Evolutionary conservation across 2,888 invertebrate species (phyloP), one percentile per base, ranked within the genome.

Genomic region (Noctua janthe): DNA sequence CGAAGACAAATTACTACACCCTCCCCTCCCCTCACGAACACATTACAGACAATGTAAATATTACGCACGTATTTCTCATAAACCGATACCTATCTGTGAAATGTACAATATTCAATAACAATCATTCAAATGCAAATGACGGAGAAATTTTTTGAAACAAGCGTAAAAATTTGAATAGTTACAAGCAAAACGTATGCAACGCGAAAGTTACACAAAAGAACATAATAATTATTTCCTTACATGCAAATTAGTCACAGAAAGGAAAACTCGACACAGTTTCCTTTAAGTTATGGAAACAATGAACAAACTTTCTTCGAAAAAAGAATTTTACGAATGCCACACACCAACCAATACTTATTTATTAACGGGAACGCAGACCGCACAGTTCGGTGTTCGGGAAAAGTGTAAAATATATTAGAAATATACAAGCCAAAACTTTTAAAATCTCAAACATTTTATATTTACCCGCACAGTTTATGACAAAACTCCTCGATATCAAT

Each of bases 201-300:
- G 91, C 89, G 92, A 91, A 91, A 91, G 89, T 81, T 78, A 81
- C 85, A 95, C 95, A 95, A 95, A 94, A 92, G 92, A 91, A 88
- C 89, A 92, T 94, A 93, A 92, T 94, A 93, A 94, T 94, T 91
- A 93, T 92, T 94, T 93, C 92, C 91, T 91, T 92, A 95, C 92
- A 92, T 92, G 91, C 91, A 88, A 93, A 95, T 96, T 96, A 94
- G 95, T 95, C 93, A 95, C 94, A 94, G 94, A 85, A 92, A 92
- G 92, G 93, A 94, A 95, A 95, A 94, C 93, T 89, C 91, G 90
- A 85, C 92, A 91, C 91, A 90, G 91, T 95, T 95, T 94, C 94
- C 94, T 94, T 94, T 93, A 92, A 94, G 89, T 89, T 87, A 93
- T 91, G 94, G 93, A 95, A 95, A 96, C 96, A 96, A 96, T 94